phyloP scores from a whole-genome alignment of 1,140 invertebrate genomes.

The Drosophila serrata region DNA sequence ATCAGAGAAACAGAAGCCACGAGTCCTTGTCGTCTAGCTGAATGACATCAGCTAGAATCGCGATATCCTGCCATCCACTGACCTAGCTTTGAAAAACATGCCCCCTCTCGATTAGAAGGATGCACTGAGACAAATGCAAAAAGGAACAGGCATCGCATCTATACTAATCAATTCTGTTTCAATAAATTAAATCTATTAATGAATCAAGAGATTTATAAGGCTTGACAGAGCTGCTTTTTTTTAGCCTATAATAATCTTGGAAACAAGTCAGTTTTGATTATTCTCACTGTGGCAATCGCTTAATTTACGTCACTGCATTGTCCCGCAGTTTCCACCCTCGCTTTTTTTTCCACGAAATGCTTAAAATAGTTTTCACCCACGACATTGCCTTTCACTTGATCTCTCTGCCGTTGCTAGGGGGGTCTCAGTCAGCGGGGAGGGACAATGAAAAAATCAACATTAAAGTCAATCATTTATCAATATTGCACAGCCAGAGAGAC shows the following conservation, averaged over 20 bases:
- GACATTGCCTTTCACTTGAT: conserved; percentile 12
- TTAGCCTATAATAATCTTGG: too few relatives aligned
- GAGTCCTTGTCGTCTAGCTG: conserved; percentile 43
- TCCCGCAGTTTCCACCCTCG: neutral
- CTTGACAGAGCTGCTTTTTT: too few relatives aligned
- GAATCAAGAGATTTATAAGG: neutral
- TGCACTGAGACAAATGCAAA: conserved; percentile 1
- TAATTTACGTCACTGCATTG: conserved; percentile 47
- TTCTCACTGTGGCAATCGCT: conserved; percentile 14
- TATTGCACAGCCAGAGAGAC: neutral
- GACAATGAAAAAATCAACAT: neutral
- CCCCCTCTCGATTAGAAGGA: neutral
- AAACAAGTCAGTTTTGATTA: neutral
- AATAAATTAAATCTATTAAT: neutral
- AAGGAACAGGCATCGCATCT: neutral
- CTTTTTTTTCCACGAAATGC: conserved; percentile 14
- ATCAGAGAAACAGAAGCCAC: conserved; percentile 33
- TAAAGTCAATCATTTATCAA: conserved; percentile 22
- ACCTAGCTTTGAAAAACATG: neutral
- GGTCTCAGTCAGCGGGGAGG: neutral
- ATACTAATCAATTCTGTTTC: neutral
- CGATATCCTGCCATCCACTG: conserved; percentile 15
- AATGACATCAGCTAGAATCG: conserved; percentile 72
- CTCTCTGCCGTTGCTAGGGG: neutral
- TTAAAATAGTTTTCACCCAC: conserved; percentile 33